Evolutionary conservation across 2,888 invertebrate genomes (phyloP), one percentile per base, ranked within the genome.

Genomic region (Limenitis camilla): DNA sequence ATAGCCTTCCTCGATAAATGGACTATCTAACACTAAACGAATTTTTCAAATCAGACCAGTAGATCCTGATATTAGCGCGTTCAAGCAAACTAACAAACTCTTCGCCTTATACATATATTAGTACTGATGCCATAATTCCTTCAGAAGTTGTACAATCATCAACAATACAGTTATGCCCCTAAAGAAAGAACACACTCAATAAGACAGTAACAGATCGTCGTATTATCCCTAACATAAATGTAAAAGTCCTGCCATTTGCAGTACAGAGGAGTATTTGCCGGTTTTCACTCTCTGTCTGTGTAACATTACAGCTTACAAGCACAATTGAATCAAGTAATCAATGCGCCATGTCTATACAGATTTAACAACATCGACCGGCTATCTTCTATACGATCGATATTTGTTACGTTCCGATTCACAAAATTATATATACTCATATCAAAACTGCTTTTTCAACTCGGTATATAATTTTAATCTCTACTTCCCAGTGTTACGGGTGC

Each of bases 281-380:
- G 45, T 36, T 52, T 52, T 47, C 44, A 45, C 33, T 40, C 11
- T 29, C 47, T 49, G 47, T 48, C 55, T 48, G 41, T 19, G 52
- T 63, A 60, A 68, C 67, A 67, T 63, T 66, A 67, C 61, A 69
- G 74, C 71, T 74, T 75, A 76, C 76, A 70, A 77, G 73, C 76
- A 70, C 75, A 77, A 81, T 77, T 80, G 77, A 83, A 84, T 81
- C 84, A 75, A 78, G 76, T 78, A 85, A 86, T 85, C 86, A 85
- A 82, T 82, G 77, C 78, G 70, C 79, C 83, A 77, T 81, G 85
- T 85, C 81, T 76, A 74, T 79, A 82, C 82, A 81, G 78, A 81
- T 81, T 75, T 80, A 78, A 82, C 82, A 80, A 83, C 72, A 68
- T 75, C 64, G 72, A 75, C 71, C 72, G 72, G 78, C 81, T 83